These are phyloP conservation scores for Drosophila pegasa DNA, from an alignment of 2,888 invertebrate genomes.

Conservation along the genomic window DNA sequence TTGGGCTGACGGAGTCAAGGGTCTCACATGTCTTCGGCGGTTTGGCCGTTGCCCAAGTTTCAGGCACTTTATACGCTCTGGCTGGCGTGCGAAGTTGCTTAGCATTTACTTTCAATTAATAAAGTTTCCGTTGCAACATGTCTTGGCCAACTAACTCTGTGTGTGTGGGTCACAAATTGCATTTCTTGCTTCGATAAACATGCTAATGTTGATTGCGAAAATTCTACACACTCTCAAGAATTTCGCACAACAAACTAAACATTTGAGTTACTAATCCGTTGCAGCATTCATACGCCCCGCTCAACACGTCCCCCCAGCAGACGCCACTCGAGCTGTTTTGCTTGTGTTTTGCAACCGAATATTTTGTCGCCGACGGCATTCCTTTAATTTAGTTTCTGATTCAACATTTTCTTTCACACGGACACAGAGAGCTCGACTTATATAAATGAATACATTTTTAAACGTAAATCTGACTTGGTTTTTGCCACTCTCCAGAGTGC, in stretches of 20 bases:
- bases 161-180: constrained; percentile 49
- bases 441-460: constrained; percentile 31
- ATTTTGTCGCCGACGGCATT: constrained; percentile 74
- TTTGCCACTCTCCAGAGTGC: constrained; percentile 27
- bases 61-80: constrained; percentile 1
- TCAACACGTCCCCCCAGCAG: constrained; percentile 2
- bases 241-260: constrained; percentile 32
- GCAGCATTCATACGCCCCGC: constrained; percentile 20
- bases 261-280: constrained; percentile 43
- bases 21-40: constrained; percentile 1
- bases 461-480: constrained; percentile 21
- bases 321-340: constrained; percentile 29
- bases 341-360: constrained; percentile 53
- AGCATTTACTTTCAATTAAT: constrained; percentile 48
- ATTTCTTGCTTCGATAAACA: constrained; percentile 66
- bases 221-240: constrained; percentile 36
- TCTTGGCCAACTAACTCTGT: constrained; percentile 6
- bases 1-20: constrained; percentile 40
- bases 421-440: constrained; percentile 24
- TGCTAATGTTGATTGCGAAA: constrained; percentile 67
- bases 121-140: constrained; percentile 36
- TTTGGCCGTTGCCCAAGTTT: neutral
- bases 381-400: constrained; percentile 75
- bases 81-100: constrained; percentile 20
- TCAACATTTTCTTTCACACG: constrained; percentile 52